Percentiles rank a stretch among this genome's conserved stretches.
Evolutionary conservation across 1,140 invertebrate genomes (phyloP).

Genomic region (Leguminivora glycinivorella): DNA sequence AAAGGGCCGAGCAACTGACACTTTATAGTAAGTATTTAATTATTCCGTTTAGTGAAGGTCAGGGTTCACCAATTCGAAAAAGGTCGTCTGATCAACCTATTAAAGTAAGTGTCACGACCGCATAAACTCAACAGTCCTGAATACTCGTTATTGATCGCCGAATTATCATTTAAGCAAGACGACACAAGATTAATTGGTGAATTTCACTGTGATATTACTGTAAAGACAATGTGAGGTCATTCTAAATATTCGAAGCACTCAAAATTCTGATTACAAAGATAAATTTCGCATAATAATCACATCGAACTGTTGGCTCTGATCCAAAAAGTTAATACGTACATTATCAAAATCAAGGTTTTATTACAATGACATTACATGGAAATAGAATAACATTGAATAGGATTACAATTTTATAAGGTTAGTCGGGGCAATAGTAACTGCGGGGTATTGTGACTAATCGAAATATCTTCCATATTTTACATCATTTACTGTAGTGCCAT

Average conservation of each 20-base stretch:
- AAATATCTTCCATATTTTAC: too few relatives aligned
- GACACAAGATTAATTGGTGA: background rate
- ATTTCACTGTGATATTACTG: too few relatives aligned
- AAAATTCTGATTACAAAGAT: background rate
- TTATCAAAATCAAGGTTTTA: slow-evolving; percentile 6
- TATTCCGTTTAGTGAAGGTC: background rate
- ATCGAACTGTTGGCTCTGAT: background rate
- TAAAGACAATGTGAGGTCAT: too few relatives aligned
- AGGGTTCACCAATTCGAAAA: slow-evolving; percentile 3
- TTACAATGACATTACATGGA: background rate
- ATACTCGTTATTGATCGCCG: background rate
- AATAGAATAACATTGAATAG: slow-evolving; percentile 8
- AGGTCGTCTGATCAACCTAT: slow-evolving; percentile 3
- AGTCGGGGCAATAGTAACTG: too few relatives aligned
- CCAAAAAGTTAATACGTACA: slow-evolving; percentile 6
- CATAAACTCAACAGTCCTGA: background rate
- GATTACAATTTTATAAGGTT: too few relatives aligned
- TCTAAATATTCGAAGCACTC: too few relatives aligned
- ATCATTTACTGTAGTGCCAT: too few relatives aligned
- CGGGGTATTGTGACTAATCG: too few relatives aligned
- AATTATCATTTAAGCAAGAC: background rate
- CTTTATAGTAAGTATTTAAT: background rate
- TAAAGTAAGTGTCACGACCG: slow-evolving; percentile 4
- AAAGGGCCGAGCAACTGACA: background rate
- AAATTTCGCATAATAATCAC: background rate